These are phyloP conservation scores for Andrena camellia DNA, from an alignment of 2,888 invertebrate genomes.

Conservation along the genomic window DNA sequence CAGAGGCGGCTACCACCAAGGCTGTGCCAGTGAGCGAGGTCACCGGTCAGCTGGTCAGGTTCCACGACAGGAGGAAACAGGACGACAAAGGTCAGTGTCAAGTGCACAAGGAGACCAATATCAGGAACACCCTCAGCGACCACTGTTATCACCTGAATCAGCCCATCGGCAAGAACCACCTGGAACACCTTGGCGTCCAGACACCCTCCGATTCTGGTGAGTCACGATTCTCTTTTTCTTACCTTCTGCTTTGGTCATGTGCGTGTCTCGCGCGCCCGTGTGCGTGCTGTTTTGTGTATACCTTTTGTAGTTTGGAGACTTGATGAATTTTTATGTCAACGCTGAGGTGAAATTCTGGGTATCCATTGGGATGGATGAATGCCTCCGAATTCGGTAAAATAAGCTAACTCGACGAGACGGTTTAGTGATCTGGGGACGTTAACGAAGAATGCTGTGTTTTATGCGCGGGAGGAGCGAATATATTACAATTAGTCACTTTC, in stretches of 20 bases:
- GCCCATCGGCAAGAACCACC: conserved; percentile 85
- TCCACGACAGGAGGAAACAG: conserved; percentile 68
- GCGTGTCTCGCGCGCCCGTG: background rate
- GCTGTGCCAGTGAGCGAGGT: conserved; percentile 80
- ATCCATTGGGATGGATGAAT: too few species aligned
- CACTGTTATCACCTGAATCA: conserved; percentile 88
- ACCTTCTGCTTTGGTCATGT: background rate
- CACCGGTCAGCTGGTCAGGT: conserved; percentile 77
- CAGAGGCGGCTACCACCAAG: conserved; percentile 62
- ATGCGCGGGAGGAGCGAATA: too few species aligned
- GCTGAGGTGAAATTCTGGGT: too few species aligned
- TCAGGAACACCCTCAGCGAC: conserved; percentile 85
- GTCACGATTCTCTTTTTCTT: conserved; percentile 78
- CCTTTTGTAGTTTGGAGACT: too few species aligned
- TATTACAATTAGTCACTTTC: too few species aligned
- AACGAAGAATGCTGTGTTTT: too few species aligned
- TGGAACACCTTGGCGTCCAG: conserved; percentile 91
- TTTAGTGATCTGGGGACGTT: too few species aligned
- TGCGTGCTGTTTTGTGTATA: too few species aligned
- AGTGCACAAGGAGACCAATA: conserved; percentile 71
- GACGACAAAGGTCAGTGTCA: conserved; percentile 56
- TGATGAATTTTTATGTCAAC: too few species aligned
- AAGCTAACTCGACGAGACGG: too few species aligned
- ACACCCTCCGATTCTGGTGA: conserved; percentile 97
- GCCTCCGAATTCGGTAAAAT: too few species aligned